A percentile compares a stretch with the other conserved stretches of the same genome.
Conservation (phyloP, 2,797 vertebrate genomes). For the Parauchenoglanis ngamensis region DNA sequence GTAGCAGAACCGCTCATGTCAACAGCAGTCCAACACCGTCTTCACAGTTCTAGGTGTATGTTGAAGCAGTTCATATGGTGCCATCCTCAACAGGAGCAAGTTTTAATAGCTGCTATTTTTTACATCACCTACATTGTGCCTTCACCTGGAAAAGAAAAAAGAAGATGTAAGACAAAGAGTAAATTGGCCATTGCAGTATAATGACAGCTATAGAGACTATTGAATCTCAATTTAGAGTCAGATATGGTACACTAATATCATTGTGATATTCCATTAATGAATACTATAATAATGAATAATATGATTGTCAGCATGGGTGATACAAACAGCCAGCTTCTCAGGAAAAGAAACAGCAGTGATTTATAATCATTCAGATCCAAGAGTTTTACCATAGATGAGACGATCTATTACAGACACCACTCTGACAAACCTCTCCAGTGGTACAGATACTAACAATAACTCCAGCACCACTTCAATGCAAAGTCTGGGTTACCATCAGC, state of each 20-base stretch:
- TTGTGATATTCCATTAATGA: background rate
- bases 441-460: background rate
- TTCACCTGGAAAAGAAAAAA: background rate
- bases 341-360: background rate
- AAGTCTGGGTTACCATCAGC: background rate
- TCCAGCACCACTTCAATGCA: background rate
- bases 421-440: background rate
- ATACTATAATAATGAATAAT: slow-evolving; percentile 17
- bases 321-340: slow-evolving; percentile 2
- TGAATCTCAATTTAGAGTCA: slow-evolving; percentile 23
- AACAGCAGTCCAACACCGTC: too few species aligned
- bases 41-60: too few species aligned
- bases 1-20: too few species aligned
- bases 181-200: background rate
- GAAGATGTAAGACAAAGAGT: slow-evolving; percentile 3
- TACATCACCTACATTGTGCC: background rate
- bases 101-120: background rate
- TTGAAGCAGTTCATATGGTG: too few species aligned
- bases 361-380: slow-evolving; percentile 17
- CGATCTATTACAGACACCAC: background rate
- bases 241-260: slow-evolving; percentile 4
- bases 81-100: too few species aligned
- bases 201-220: slow-evolving; percentile 11
- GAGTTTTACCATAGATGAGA: background rate
- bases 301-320: background rate